Conservation (phyloP, 1,140 invertebrate genomes). For the Dryas iulia region DNA sequence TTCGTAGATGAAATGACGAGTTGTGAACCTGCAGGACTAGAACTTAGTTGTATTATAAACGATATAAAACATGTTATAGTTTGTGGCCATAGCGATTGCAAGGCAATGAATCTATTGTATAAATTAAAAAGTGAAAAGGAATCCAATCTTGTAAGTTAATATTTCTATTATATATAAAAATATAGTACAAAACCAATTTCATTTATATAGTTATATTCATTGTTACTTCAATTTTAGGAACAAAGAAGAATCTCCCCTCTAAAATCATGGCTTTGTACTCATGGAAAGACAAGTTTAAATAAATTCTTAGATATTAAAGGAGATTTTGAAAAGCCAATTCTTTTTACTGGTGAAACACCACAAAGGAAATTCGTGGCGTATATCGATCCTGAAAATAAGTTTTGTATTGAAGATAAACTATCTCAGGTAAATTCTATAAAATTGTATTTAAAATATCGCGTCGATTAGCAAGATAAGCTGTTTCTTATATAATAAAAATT, state of each 20-base stretch:
- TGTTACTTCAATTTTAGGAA: slow-evolving; percentile 71
- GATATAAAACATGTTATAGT: slow-evolving; percentile 96
- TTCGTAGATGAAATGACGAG: slow-evolving; percentile 93
- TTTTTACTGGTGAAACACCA: slow-evolving; percentile 93
- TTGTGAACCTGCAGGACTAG: slow-evolving; percentile 96
- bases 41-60: slow-evolving; percentile 96
- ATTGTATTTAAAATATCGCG: background rate
- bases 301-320: slow-evolving; percentile 90
- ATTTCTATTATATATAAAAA: background rate
- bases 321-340: slow-evolving; percentile 87
- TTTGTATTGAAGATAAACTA: slow-evolving; percentile 93
- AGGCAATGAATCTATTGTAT: slow-evolving; percentile 97
- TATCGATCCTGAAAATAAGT: slow-evolving; percentile 96
- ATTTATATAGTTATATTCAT: background rate
- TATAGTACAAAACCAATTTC: background rate
- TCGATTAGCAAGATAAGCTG: background rate
- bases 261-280: slow-evolving; percentile 94
- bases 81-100: slow-evolving; percentile 98
- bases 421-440: slow-evolving; percentile 86
- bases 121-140: slow-evolving; percentile 89
- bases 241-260: slow-evolving; percentile 93
- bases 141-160: slow-evolving; percentile 82
- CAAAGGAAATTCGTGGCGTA: slow-evolving; percentile 94
- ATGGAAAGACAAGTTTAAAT: slow-evolving; percentile 89
- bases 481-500: background rate